These are phyloP conservation scores for pig (Sus scrofa) DNA, from an alignment of 2,113 vertebrate genomes.

Conservation along the genomic window T2T-Sscrofa CM000823.6:14437001-14437500, in stretches of 20 bases:
- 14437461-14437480: too few relatives aligned
- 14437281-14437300: not conserved
- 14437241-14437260: not conserved
- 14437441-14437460: too few relatives aligned
- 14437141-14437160: constrained; percentile 43
- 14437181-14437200: not conserved
- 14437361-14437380: not conserved
- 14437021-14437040: too few relatives aligned
- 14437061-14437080: too few relatives aligned
- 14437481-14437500: too few relatives aligned
- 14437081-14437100: too few relatives aligned
- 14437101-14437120: constrained; percentile 38
- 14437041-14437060: too few relatives aligned
- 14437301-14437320: constrained; percentile 34
- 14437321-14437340: constrained; percentile 17
- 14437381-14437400: too few relatives aligned
- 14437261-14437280: not conserved
- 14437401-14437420: too few relatives aligned
- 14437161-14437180: constrained; percentile 8
- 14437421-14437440: too few relatives aligned
- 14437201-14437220: not conserved
- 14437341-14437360: constrained; percentile 4
- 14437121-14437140: constrained; percentile 24
- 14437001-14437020: too few relatives aligned
- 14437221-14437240: not conserved